These are phyloP conservation scores for Zaprionus capensis DNA, from an alignment of 1,140 invertebrate species.

Conservation along the genomic window DNA sequence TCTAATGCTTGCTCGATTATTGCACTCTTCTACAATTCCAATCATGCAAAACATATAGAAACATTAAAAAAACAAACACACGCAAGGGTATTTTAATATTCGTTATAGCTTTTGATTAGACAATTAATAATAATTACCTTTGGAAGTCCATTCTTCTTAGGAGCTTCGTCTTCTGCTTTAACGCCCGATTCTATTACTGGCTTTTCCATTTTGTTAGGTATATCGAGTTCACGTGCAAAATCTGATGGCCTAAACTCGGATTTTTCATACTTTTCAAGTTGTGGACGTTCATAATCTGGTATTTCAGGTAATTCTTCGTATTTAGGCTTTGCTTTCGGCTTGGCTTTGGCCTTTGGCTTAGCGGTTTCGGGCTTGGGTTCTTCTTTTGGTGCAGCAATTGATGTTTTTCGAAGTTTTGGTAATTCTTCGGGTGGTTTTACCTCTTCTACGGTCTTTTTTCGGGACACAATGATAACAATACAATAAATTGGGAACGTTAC, in stretches of 20 bases:
- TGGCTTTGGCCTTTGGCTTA: constrained; percentile 86
- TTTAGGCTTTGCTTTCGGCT: constrained; percentile 85
- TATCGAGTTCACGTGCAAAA: constrained; percentile 70
- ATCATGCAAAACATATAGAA: constrained; percentile 17
- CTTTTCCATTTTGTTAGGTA: constrained; percentile 82
- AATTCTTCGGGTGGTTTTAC: constrained; percentile 66
- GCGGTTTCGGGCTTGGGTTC: constrained; percentile 61
- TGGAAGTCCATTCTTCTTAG: constrained; percentile 66
- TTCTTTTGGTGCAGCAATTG: constrained; percentile 65
- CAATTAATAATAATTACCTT: constrained; percentile 57
- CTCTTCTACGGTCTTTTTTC: constrained; percentile 58
- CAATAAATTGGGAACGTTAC: neutral
- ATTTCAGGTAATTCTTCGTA: constrained; percentile 90
- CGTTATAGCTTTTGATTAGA: neutral
- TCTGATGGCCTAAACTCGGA: constrained; percentile 81
- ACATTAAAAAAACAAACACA: constrained; percentile 14
- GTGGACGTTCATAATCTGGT: constrained; percentile 87
- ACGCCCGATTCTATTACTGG: constrained; percentile 57
- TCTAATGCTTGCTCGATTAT: constrained; percentile 45
- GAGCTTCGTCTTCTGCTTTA: constrained; percentile 50
- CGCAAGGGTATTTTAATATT: neutral
- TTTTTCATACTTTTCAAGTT: constrained; percentile 86
- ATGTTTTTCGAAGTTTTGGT: constrained; percentile 82
- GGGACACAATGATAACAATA: constrained; percentile 5
- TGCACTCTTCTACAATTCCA: constrained; percentile 57